Conservation (phyloP, 2,797 vertebrate species). For the Chiroxiphia lanceolata region DNA sequence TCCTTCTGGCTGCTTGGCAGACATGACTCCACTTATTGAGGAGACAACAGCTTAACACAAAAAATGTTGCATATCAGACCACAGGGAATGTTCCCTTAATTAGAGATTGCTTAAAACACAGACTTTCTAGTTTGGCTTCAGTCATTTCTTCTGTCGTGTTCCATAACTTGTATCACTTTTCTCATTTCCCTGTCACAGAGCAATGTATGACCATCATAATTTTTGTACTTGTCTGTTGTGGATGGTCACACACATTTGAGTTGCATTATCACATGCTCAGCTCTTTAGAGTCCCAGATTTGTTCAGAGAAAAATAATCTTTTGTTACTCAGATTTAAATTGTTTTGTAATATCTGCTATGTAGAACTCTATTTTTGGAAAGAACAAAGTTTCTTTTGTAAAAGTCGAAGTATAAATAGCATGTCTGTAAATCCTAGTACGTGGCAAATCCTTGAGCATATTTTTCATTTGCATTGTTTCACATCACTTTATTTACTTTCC, state of each 20-base stretch:
- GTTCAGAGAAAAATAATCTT: not conserved
- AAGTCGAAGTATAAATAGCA: not conserved
- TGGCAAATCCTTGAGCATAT: not conserved
- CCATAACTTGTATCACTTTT: not conserved
- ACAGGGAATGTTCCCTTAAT: not conserved
- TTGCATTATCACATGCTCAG: not conserved
- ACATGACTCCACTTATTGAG: not conserved
- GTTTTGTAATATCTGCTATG: not conserved
- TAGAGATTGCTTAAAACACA: not conserved
- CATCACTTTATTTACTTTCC: not conserved
- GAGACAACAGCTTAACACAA: not conserved
- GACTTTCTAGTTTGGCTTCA: not conserved
- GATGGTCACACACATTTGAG: rapidly evolving
- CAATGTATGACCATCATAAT: not conserved
- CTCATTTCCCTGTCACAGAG: not conserved
- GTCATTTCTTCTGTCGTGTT: not conserved
- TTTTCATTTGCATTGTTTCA: not conserved
- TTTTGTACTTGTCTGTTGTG: not conserved
- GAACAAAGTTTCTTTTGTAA: rapidly evolving
- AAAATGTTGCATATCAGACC: not conserved
- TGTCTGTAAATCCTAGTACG: not conserved
- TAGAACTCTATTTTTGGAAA: not conserved
- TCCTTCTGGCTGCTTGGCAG: not conserved
- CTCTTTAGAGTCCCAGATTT: not conserved
- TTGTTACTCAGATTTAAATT: not conserved